Base-by-base conservation (phyloP, 2,113 vertebrate genomes). In the Calypte anna region DNA sequence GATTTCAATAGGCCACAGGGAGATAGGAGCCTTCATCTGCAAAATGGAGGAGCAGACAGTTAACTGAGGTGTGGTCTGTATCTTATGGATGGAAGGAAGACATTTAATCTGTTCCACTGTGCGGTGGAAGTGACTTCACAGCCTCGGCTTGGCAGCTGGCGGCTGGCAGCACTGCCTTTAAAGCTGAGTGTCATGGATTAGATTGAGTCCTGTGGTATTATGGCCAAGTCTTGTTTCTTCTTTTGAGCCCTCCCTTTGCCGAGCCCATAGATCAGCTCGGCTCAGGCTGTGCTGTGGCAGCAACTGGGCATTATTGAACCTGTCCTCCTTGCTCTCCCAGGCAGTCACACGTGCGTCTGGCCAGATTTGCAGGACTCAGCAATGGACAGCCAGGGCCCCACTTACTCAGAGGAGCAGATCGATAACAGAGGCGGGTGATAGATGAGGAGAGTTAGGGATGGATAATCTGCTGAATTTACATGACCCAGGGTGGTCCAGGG, bases 381-480 rank as follows among this genome's bases (percentile, higher is more conserved):
- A 96, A 59, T 13, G 77, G 93, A 82, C 94, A 87, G 93, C 96
- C 98, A 96, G 82, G 98, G 88, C 94, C 95, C 88, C 68, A 27
- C 80, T 91, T 54, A 48, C 93, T 87, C 88, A 16, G 97, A 98
- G 98, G 98, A 98, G 91, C 95, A 98, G 98, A 98, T 99, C 98
- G 98, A 99, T 99, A 98, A 96, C 97, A 96, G 96, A 91, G 94
- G 96, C 77, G 73, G 76, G 97, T 98, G 98, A 99, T 98, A 98
- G 98, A 99, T 99, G 98, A 98, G 98, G 97, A 95, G 95, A 96
- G 97, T 97, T 97, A 97, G 94, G 97, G 96, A 96, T 97, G 96
- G 95, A 96, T 97, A 97, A 97, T 97, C 96, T 94, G 96, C 96
- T 97, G 96, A 97, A 96, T 97, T 96, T 97, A 97, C 97, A 97